A percentile compares a stretch with the other conserved stretches of the same genome.
Evolutionary conservation across 1,140 invertebrate species (phyloP).

Genomic region (roundworm (Caenorhabditis elegans)): DNA sequence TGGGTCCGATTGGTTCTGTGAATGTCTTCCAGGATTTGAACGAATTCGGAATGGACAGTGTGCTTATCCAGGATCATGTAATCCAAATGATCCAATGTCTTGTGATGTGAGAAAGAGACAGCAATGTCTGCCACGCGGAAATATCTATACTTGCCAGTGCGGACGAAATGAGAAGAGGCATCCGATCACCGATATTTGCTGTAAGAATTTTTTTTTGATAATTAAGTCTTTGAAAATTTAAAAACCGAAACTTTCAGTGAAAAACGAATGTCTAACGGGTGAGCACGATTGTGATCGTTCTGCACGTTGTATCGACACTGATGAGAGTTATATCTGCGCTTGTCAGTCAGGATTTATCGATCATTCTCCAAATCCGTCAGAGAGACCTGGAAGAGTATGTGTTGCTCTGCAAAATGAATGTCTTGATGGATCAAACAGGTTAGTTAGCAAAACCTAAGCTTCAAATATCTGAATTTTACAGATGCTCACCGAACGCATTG

Average conservation of each 20-base stretch:
- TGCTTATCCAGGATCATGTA: constrained; percentile 56
- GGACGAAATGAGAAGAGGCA: constrained; percentile 56
- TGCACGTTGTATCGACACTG: constrained; percentile 64
- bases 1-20: constrained; percentile 40
- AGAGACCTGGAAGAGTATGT: constrained; percentile 61
- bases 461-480: constrained; percentile 6
- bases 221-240: neutral
- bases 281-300: constrained; percentile 61
- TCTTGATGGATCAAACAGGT: constrained; percentile 49
- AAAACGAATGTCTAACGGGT: constrained; percentile 60
- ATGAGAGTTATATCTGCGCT: constrained; percentile 61
- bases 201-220: constrained; percentile 46
- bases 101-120: constrained; percentile 64
- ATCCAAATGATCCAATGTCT: constrained; percentile 50
- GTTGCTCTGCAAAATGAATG: constrained; percentile 62
- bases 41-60: constrained; percentile 41
- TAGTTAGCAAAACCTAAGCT: neutral
- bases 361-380: constrained; percentile 56
- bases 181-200: constrained; percentile 62
- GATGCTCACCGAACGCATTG: constrained; percentile 65
- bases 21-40: constrained; percentile 55
- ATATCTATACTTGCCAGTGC: constrained; percentile 65
- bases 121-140: constrained; percentile 62
- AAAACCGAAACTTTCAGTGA: constrained; percentile 50
- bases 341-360: constrained; percentile 62